These are phyloP conservation scores for Malacoctenus gilli DNA, from an alignment of 2,797 vertebrate genomes.

Conservation along the genomic window DNA sequence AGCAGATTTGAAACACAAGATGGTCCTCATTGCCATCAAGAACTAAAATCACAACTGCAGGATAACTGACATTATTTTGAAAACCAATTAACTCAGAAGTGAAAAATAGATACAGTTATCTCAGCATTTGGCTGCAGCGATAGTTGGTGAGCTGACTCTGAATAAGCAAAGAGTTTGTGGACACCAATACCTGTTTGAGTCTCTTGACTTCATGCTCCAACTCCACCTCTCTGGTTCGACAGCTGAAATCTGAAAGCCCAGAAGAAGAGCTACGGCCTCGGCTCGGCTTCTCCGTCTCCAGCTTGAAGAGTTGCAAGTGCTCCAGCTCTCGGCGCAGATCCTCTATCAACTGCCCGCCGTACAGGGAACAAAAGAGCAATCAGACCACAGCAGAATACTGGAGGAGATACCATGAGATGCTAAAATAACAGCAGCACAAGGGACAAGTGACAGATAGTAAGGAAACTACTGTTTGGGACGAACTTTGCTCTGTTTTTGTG, in stretches of 20 bases:
- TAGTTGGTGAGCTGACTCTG: no score
- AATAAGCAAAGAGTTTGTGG: no score
- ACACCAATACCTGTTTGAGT: conserved; percentile 89
- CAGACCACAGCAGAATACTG: conserved; percentile 26
- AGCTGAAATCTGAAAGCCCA: conserved; percentile 86
- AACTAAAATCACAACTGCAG: no score
- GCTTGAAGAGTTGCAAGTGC: conserved; percentile 91
- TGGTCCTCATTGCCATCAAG: no score
- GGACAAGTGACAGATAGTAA: conserved; percentile 3
- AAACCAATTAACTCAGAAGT: no score
- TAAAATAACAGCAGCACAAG: conserved; percentile 9
- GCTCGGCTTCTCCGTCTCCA: conserved; percentile 88
- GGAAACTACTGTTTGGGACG: conserved; percentile 8
- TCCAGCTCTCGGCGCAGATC: conserved; percentile 94
- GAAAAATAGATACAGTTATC: no score
- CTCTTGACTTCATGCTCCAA: conserved; percentile 93
- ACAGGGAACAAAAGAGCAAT: conserved; percentile 5
- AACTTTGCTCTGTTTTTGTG: conserved; percentile 5
- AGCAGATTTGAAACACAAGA: no score
- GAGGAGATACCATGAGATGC: conserved; percentile 16
- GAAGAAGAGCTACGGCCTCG: conserved; percentile 85
- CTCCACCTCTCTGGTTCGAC: conserved; percentile 90
- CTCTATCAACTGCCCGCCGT: conserved; percentile 87
- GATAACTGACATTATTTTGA: no score
- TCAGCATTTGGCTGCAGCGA: no score